Conservation (phyloP, 1,140 invertebrate species). For the Belonocnema kinseyi region DNA sequence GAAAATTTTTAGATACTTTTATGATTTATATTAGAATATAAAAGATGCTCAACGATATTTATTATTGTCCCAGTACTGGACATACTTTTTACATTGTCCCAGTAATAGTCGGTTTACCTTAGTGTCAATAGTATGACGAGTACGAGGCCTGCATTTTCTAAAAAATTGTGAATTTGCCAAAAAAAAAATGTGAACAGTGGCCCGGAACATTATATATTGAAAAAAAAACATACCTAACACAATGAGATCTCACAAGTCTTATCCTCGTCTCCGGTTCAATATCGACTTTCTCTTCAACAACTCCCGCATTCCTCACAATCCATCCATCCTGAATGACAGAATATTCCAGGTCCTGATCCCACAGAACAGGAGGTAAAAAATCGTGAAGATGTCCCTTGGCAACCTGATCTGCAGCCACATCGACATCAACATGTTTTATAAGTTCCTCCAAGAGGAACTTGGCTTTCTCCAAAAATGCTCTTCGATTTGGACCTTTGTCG, state of each 20-base stretch:
- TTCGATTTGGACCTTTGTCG: slow-evolving; percentile 71
- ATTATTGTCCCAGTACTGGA: too few relatives aligned
- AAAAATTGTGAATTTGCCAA: too few relatives aligned
- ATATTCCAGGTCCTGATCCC: slow-evolving; percentile 79
- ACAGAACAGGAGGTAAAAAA: slow-evolving; percentile 89
- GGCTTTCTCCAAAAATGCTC: slow-evolving; percentile 78
- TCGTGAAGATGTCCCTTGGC: slow-evolving; percentile 89
- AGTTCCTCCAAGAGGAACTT: slow-evolving; percentile 80
- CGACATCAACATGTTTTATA: slow-evolving; percentile 82
- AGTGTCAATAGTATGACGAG: too few relatives aligned
- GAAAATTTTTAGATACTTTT: too few relatives aligned
- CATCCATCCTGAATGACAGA: slow-evolving; percentile 84
- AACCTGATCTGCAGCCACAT: slow-evolving; percentile 90
- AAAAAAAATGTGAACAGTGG: too few relatives aligned
- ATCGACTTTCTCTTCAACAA: slow-evolving; percentile 80
- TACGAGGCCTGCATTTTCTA: too few relatives aligned
- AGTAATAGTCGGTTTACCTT: too few relatives aligned
- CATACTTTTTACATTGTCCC: too few relatives aligned
- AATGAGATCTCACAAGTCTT: slow-evolving; percentile 83
- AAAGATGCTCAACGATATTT: too few relatives aligned
- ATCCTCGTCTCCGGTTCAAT: slow-evolving; percentile 83
- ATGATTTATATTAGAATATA: too few relatives aligned
- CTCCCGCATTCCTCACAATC: slow-evolving; percentile 80
- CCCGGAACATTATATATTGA: neutral
- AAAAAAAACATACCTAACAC: slow-evolving; percentile 76